Evolutionary conservation across 2,113 vertebrate species (phyloP), one percentile per base, ranked within the genome.

Genomic region (Chloroceryle aenea): DNA sequence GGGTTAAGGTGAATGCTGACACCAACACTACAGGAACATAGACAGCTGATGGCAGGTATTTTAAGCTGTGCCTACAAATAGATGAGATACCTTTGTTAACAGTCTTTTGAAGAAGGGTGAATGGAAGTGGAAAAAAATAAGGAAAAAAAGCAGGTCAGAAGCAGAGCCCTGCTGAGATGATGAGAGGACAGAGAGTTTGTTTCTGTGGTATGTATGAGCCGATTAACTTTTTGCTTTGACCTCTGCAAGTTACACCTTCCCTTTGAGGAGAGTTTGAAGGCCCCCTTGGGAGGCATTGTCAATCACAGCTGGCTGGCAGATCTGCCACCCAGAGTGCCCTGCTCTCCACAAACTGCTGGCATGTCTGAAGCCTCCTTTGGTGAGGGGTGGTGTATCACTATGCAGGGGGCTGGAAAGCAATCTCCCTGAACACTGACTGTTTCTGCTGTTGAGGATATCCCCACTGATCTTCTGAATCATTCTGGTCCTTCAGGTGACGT

Each of bases 151-250:
- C 71, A 73, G 68, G 56, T 84, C 68, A 84, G 62, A 89, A 90
- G 58, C 43, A 75, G 68, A 90, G 26, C 36, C 79, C 47, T 71
- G 26, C 63, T 93, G 86, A 74, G 86, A 86, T 17, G 71, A 83
- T 79, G 53, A 85, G 66, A 87, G 14, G 56, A 85, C 32, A 74
- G 64, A 73, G 68, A 79, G 68, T 86, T 90, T 83, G n/a, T 88
- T 90, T 84, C 56, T 72, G 16, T 92, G 45, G 15, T 62, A 27
- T 6, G 9, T 95, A 68, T 43, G 47, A 87, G n/a, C 47, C 4
- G 8, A 81, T 95, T 89, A 78, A 84, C 64, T 87, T 81, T 67
- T 77, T 71, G 38, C 64, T 92, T 89, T 90, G 68, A 67, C 61
- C 50, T 92, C 55, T 93, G 45, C 10, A 38, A 93, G 80, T 86